Base-by-base conservation (phyloP, 2,888 invertebrate genomes). In the Esperia sulphurella region DNA sequence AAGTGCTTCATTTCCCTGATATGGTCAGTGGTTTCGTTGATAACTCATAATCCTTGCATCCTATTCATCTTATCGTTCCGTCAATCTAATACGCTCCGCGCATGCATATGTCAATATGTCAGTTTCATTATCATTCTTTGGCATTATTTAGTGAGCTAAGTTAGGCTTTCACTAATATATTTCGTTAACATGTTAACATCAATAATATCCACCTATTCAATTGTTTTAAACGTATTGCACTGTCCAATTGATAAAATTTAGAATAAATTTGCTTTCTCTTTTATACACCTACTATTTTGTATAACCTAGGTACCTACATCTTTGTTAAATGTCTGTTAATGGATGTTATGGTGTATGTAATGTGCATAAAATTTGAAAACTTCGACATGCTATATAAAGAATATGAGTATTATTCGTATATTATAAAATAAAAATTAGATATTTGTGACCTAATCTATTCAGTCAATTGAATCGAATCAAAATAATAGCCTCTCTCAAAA, bases 381-480 rank as follows among this genome's bases (percentile, higher is more conserved):
- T 61, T 68, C 61, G 64, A 62, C 61, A 64, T 65, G 68, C 61
- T 60, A 54, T 59, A 61, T 41, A 29, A 6, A 41, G 13, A 7
- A 61, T 63, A 57, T 83, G 85, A 83, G 76, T 77, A 76, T 81
- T 79, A 72, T 71, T 68, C 61, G 67, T 71, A 78, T 39, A 39
- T 73, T 71, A 75, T 60, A 71, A 65, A 63, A 74, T 70, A 69
- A 67, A 75, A 44, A 44, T 44, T 75, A 79, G 71, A 79, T 75
- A 79, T 73, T 78, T 78, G 85, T 77, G 85, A 85, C 81, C 86
- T 87, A 87, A 83, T 79, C 87, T 88, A 88, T 79, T 88, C 88
- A 88, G 88, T 88, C 88, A 79, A 80, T 86, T 79, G 84, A 85
- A 81, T 83, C 79, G 80, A 83, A 84, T 85, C 82, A 84, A 84